phyloP scores from a whole-genome alignment of 2,888 invertebrate species.

The Chrysopilus asiliformis region DNA sequence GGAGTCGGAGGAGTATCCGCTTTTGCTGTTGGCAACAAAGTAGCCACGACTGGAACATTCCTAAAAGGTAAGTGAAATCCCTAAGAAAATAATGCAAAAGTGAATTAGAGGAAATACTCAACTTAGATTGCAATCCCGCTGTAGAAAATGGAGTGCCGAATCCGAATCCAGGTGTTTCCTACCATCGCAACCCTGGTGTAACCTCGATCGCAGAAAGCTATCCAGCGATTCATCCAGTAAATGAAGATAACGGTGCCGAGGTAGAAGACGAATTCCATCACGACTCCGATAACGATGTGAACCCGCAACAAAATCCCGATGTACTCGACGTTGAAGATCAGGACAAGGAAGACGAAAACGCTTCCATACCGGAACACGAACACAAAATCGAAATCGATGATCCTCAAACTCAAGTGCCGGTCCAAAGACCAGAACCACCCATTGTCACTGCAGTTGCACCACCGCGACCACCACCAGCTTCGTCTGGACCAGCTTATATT shows the following conservation, averaged over 20 bases:
- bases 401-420: background rate
- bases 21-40: constrained; percentile 32
- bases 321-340: too few relatives aligned
- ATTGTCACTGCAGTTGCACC: constrained; percentile 9
- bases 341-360: too few relatives aligned
- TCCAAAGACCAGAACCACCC: constrained; percentile 9
- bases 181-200: too few relatives aligned
- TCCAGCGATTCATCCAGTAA: constrained; percentile 17
- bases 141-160: background rate
- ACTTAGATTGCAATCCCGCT: constrained; percentile 3
- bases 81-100: too few relatives aligned
- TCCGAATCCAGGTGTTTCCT: background rate
- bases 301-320: too few relatives aligned
- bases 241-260: constrained; percentile 1
- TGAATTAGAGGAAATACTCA: too few relatives aligned
- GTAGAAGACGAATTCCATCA: constrained; percentile 7
- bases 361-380: too few relatives aligned
- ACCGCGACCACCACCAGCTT: too few relatives aligned
- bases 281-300: constrained; percentile 3
- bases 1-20: constrained; percentile 27
- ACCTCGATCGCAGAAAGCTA: constrained; percentile 32
- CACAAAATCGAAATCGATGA: too few relatives aligned
- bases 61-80: constrained; percentile 29
- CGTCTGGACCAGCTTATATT: constrained; percentile 6
- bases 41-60: constrained; percentile 32